Evolutionary conservation across 1,140 invertebrate genomes (phyloP), one percentile per base, ranked within the genome.

Genomic region (Sitophilus oryzae): DNA sequence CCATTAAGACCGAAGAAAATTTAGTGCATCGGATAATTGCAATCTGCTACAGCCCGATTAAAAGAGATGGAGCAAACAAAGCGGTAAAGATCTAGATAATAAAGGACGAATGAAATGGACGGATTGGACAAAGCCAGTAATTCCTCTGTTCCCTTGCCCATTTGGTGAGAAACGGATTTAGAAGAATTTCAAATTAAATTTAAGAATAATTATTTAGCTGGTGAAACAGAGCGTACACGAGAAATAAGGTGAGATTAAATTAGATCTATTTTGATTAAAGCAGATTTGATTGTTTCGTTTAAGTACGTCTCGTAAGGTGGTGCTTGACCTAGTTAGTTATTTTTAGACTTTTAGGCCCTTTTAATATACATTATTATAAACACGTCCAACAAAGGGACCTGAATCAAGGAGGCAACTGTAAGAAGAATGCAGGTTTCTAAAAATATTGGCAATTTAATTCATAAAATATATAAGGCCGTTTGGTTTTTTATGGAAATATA

Each of bases 41-140:
- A 52, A 44, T 52, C 50, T 30, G 50, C 22, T 52, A n/a, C 43
- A 37, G 42, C 14, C 11, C 51, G 21, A 53, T 53, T 53, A 53
- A 53, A 53, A 53, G 18, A 53, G 41, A 53, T 53, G 51, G 41
- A 45, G 46, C 51, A 53, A 53, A 53, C 51, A 53, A 53, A 53
- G 41, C 51, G 38, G 51, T 53, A 53, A 52, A 53, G 51, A 35
- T 53, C 51, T 35, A 21, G 51, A 45, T 53, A 53, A 53, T 53
- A 53, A 52, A 45, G 51, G 51, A 44, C 40, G 42, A 25, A 8
- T 20, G 37, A 10, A 53, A 43, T 52, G 19, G 25, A 42, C 23
- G 42, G 37, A 45, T 52, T 52, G 42, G 18, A 43, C 49, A 43
- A 52, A 52, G 49, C 42, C 46, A 30, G 42, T 53, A 52, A 52